Base-by-base conservation (phyloP, 2,797 vertebrate genomes). In the Rhinogobio ventralis region DNA sequence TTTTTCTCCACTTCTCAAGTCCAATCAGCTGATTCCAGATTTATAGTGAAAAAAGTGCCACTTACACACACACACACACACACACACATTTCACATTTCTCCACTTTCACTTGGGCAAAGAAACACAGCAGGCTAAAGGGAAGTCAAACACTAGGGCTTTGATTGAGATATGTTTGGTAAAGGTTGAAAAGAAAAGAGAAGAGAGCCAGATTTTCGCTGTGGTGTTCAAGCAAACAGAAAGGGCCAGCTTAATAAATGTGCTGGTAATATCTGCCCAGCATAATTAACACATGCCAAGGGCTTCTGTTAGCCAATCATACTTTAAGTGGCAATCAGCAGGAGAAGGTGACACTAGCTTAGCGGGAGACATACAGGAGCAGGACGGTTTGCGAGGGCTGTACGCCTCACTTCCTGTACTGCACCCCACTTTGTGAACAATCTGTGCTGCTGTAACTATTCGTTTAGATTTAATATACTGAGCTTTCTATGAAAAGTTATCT, bases 241-340 rank as follows among this genome's bases (percentile, higher is more conserved):
- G 76, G 85, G 20, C 73, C 57, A 60, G 72, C 67, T 87, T 83
- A 85, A 88, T 89, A 85, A 83, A 89, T 89, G 84, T 81, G 67
- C 94, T 93, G 91, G 91, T 90, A 93, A 92, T 90, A 89, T 90
- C 88, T 92, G 91, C 93, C 94, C 92, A 94, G 87, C 83, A 90
- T 93, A 94, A 94, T 93, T 92, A 91, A 91, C 89, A 86, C 86
- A 91, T 75, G 86, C 76, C 86, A 71, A 74, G 64, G 20, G 51
- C 89, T 81, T 89, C 68, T 88, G 90, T 88, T 91, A 89, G 87
- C 83, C 88, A 86, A 67, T 85, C 83, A 83, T 92, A 90, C 89
- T 83, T 88, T n/a, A 79, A 84, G 80, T 78, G 33, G 51, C 76
- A 83, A 60, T 77, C 85, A 71, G 82, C 51, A 45, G 33, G 62